Conservation (phyloP, 2,113 vertebrate species). For the Tetraodon nigroviridis region DNA sequence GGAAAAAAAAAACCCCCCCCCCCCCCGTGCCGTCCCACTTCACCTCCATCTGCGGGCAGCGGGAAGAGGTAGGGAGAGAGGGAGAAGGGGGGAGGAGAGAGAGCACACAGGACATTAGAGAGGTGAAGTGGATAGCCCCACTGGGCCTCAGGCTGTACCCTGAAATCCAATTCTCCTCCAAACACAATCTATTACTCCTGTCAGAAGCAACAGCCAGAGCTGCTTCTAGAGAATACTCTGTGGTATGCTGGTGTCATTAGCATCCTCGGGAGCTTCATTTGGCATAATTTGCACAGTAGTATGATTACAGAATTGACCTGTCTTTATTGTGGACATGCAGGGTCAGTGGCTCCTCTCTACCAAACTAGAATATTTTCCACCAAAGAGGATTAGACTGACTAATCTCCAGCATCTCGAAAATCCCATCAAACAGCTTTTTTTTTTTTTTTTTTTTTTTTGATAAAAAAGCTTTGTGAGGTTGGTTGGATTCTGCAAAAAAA, state of each 20-base stretch:
- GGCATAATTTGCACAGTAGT: slow-evolving; percentile 29
- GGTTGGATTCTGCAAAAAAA: slow-evolving; percentile 3
- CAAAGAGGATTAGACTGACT: slow-evolving; percentile 38
- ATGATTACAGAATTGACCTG: slow-evolving; percentile 34
- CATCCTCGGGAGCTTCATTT: slow-evolving; percentile 33
- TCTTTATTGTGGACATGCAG: slow-evolving; percentile 40
- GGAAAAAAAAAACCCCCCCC: slow-evolving; percentile 53
- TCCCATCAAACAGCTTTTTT: slow-evolving; percentile 18
- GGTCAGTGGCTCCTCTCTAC: slow-evolving; percentile 26
- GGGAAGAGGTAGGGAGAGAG: slow-evolving; percentile 29
- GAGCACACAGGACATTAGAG: slow-evolving; percentile 68
- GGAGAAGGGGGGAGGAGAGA: slow-evolving; percentile 38
- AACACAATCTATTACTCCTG: slow-evolving; percentile 67
- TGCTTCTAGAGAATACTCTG: slow-evolving; percentile 34
- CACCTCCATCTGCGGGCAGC: slow-evolving; percentile 78
- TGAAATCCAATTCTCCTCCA: slow-evolving; percentile 62
- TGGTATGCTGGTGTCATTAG: slow-evolving; percentile 32
- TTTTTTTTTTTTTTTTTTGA: slow-evolving; percentile 33
- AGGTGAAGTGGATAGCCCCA: slow-evolving; percentile 64
- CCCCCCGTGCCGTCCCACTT: no score
- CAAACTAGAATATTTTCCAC: slow-evolving; percentile 23
- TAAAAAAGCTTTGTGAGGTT: slow-evolving; percentile 7
- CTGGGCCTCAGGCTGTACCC: slow-evolving; percentile 52
- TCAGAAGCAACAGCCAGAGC: slow-evolving; percentile 50
- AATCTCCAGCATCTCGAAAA: slow-evolving; percentile 35